A percentile compares a stretch with the other conserved stretches of the same genome.
Evolutionary conservation across 1,140 invertebrate species (phyloP).

Genomic region (Macrobrachium nipponense): DNA sequence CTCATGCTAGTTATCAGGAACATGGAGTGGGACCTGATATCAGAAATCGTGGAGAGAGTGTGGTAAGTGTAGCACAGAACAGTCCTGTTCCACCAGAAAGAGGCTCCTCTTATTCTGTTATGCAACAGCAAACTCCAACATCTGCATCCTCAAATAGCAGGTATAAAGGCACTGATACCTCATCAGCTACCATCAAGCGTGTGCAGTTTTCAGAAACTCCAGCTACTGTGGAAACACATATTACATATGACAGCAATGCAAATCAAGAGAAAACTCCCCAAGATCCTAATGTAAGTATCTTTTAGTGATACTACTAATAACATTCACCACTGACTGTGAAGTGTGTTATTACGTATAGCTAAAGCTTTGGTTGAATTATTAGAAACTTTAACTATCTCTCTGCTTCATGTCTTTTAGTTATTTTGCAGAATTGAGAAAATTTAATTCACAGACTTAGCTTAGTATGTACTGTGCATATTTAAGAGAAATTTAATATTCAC

Average conservation of each 20-base stretch:
- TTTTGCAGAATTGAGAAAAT: no score
- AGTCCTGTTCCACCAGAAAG: slow-evolving; percentile 81
- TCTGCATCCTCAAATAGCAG: slow-evolving; percentile 30
- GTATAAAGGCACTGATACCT: slow-evolving; percentile 34
- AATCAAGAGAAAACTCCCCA: slow-evolving; percentile 61
- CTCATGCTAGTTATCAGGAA: slow-evolving; percentile 34
- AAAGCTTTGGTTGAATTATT: no score
- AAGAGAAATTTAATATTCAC: no score
- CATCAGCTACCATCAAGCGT: slow-evolving; percentile 58
- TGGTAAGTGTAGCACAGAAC: slow-evolving; percentile 27
- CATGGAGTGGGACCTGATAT: slow-evolving; percentile 34
- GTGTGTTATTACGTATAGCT: no score
- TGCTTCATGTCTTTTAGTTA: no score
- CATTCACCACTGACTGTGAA: no score
- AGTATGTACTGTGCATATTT: no score
- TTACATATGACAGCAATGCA: slow-evolving; percentile 63
- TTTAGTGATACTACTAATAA: no score
- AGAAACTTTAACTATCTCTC: no score
- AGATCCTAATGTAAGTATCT: slow-evolving; percentile 52
- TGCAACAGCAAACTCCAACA: slow-evolving; percentile 73
- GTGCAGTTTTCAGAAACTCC: slow-evolving; percentile 63
- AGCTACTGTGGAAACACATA: slow-evolving; percentile 51
- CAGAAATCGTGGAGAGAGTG: slow-evolving; percentile 36
- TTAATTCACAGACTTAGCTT: no score
- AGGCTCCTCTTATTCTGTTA: slow-evolving; percentile 84